Evolutionary conservation across 53 echinoderm and acorn worm species (phyloP), one percentile per base, ranked within the genome.

Genomic region (Astropecten irregularis): DNA sequence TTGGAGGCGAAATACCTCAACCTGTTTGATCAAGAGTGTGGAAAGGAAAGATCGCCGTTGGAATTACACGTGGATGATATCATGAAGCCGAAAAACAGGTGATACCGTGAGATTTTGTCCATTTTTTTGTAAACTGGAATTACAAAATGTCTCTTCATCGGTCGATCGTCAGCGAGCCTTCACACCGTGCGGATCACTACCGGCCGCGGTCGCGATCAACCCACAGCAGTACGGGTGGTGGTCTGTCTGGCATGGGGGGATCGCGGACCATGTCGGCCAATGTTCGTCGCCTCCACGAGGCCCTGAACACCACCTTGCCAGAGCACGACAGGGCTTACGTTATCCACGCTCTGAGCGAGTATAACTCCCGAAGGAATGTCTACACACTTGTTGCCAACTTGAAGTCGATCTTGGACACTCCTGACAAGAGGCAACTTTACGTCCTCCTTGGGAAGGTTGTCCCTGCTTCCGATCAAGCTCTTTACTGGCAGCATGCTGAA

Each of bases 251-350:
- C 35, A 29, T 48, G 48, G 69, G 81, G 39, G 50, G 62, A 22
- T 89, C 95, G 23, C 68, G 95, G 50, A 89, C 93, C 21, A 91
- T 95, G 90, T 95, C 95, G 66, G 86, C 95, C 1, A 95, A 93
- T 48, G 93, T 95, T 22, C 90, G 91, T 15, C 93, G 89, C 16
- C 84, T 95, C 20, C 93, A 95, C 56, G 92, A 95, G 60, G 91
- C 93, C 1, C 65, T 95, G 56, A 91, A 77, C 35, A 86, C 44
- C 31, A 70, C 93, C 29, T 72, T 95, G 2, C 69, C 83, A 14
- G 95, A 93, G 14, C 49, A 85, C 38, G 95, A 95, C 53, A 73
- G 87, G 59, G 91, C 91, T 13, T 89, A 83, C 50, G 93, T 95
- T 49, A 91, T 95, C 18, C 91, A 93, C 39, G 93, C 95, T 15